phyloP scores from a whole-genome alignment of 2,113 vertebrate genomes.

The Lophius piscatorius region DNA sequence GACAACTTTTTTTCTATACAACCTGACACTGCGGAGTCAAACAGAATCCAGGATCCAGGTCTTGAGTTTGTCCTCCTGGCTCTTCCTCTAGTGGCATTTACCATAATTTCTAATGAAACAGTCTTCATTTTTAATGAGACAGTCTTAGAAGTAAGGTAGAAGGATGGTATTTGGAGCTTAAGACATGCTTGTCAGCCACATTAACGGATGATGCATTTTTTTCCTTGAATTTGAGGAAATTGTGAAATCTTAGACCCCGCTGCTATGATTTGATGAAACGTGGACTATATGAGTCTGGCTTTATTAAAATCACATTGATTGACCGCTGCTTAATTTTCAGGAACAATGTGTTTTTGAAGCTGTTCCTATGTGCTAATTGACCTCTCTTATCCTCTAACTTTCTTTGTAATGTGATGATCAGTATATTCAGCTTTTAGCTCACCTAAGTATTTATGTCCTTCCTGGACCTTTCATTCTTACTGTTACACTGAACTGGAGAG shows the following conservation, averaged over 20 bases:
- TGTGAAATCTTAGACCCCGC: conserved; percentile 60
- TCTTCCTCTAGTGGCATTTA: conserved; percentile 42
- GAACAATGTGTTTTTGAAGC: conserved; percentile 28
- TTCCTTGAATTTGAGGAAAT: conserved; percentile 63
- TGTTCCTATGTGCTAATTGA: conserved; percentile 3
- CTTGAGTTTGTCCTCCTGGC: conserved; percentile 34
- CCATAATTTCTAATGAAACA: conserved; percentile 51
- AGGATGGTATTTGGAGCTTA: neutral
- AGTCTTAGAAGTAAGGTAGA: conserved; percentile 5
- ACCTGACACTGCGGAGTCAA: conserved; percentile 16
- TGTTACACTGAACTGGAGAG: conserved; percentile 27
- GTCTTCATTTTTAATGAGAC: too few species aligned
- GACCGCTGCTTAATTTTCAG: conserved; percentile 20
- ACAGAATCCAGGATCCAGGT: neutral
- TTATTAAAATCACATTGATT: conserved; percentile 49
- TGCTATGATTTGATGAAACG: conserved; percentile 61
- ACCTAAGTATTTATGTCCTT: conserved; percentile 7
- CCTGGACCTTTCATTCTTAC: conserved; percentile 12
- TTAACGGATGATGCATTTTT: conserved; percentile 56
- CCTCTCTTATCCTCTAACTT: neutral
- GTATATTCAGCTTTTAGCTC: conserved; percentile 29
- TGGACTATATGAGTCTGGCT: conserved; percentile 30
- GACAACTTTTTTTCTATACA: neutral
- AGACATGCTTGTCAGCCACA: conserved; percentile 58
- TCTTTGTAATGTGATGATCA: conserved; percentile 16